Percentiles rank a stretch among this genome's conserved stretches.
Conservation (phyloP, 2,113 vertebrate species). For the Heteronetta atricapilla region DNA sequence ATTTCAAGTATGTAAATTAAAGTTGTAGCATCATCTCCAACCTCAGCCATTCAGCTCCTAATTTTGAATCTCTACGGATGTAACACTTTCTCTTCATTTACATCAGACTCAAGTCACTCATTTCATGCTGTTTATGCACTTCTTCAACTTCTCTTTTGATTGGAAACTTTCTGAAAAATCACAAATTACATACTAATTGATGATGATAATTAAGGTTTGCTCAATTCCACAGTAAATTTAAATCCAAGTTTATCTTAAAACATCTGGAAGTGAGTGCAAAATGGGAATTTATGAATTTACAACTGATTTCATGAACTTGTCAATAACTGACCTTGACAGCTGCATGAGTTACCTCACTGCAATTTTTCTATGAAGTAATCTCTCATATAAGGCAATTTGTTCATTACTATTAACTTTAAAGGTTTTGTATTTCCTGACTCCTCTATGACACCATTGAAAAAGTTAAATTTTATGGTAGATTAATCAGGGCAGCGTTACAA, state of each 20-base stretch:
- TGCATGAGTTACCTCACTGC: background rate
- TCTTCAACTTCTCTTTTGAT: background rate
- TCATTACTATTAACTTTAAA: background rate
- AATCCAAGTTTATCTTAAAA: conserved; percentile 7
- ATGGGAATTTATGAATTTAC: background rate
- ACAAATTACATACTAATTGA: conserved; percentile 58
- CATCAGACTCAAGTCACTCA: background rate
- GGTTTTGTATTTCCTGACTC: background rate
- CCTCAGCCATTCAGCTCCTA: background rate
- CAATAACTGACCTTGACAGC: background rate
- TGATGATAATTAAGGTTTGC: conserved; percentile 72
- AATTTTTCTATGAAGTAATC: background rate
- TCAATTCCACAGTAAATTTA: conserved; percentile 73
- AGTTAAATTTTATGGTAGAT: conserved; percentile 25
- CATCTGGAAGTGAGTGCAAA: conserved; percentile 25
- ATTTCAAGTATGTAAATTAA: background rate
- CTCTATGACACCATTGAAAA: background rate
- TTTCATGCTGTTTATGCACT: background rate
- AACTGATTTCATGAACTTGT: background rate
- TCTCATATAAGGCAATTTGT: background rate
- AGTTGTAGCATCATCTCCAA: background rate
- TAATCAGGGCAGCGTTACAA: conserved; percentile 56
- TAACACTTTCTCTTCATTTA: background rate
- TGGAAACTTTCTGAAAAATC: background rate
- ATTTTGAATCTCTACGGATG: background rate